Evolutionary conservation across 2,797 vertebrate species (phyloP).

Genomic region (Rhabdophis nuchalis): DNA sequence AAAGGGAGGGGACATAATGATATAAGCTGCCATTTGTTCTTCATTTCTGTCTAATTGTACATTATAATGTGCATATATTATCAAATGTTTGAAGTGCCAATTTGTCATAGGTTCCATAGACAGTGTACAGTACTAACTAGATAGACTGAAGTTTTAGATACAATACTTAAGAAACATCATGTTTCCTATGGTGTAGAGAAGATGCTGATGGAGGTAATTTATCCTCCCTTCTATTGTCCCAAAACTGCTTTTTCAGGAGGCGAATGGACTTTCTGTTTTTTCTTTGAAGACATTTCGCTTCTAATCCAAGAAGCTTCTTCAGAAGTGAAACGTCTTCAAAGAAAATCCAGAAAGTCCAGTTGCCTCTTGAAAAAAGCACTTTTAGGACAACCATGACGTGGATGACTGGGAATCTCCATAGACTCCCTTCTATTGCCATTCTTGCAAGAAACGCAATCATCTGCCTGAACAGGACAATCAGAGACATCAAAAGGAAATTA

Average conservation of each 20-base stretch:
- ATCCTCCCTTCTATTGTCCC: neutral
- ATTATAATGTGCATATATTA: neutral
- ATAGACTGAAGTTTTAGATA: neutral
- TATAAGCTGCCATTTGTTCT: neutral
- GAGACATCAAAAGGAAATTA: neutral
- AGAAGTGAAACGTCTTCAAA: no score
- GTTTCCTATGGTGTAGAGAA: neutral
- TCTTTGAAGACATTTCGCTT: no score
- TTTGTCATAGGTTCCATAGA: neutral
- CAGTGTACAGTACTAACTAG: neutral
- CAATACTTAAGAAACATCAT: neutral
- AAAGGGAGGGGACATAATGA: neutral
- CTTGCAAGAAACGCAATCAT: neutral
- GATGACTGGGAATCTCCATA: no score
- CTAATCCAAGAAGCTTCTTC: no score
- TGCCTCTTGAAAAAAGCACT: no score
- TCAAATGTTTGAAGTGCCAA: neutral
- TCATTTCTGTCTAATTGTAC: neutral
- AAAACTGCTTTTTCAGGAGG: no score
- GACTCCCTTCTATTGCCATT: neutral
- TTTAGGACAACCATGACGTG: no score
- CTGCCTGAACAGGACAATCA: neutral
- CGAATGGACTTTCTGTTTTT: no score
- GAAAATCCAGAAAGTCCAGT: no score
- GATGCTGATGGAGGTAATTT: neutral